Conservation (phyloP, 2,797 vertebrate genomes). For the Coccyzus lansbergi region DNA sequence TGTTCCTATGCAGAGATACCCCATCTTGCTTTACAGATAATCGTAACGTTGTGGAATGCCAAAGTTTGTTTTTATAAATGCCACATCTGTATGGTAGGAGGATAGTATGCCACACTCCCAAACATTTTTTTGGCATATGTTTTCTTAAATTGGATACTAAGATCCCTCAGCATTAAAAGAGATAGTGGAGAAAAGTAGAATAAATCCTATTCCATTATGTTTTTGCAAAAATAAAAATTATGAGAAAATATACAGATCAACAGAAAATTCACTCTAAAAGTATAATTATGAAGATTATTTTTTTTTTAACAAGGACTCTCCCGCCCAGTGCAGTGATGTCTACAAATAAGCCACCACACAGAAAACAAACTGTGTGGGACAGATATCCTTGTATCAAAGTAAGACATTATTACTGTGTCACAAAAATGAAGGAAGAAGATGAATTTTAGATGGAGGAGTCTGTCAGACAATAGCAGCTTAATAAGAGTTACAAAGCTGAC, state of each 20-base stretch:
- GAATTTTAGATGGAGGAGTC: slow-evolving; percentile 17
- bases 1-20: slow-evolving; percentile 6
- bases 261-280: slow-evolving; percentile 52
- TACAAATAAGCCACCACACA: not conserved
- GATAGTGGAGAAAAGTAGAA: not conserved
- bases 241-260: slow-evolving; percentile 40
- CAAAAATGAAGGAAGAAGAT: not conserved
- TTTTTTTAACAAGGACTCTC: not conserved
- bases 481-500: not conserved
- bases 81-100: not conserved
- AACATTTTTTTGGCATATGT: not conserved
- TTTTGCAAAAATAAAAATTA: not conserved
- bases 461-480: not conserved
- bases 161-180: not conserved
- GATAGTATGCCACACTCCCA: not conserved
- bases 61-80: slow-evolving; percentile 11
- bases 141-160: slow-evolving; percentile 18
- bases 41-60: not conserved
- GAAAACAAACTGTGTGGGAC: not conserved
- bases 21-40: not conserved
- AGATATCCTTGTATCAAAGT: not conserved
- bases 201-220: not conserved
- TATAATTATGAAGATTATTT: slow-evolving; percentile 41
- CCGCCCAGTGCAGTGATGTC: not conserved
- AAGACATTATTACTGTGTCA: not conserved